Base-by-base conservation (phyloP, 1,140 invertebrate genomes). In the Brachionus rotundiformis region DNA sequence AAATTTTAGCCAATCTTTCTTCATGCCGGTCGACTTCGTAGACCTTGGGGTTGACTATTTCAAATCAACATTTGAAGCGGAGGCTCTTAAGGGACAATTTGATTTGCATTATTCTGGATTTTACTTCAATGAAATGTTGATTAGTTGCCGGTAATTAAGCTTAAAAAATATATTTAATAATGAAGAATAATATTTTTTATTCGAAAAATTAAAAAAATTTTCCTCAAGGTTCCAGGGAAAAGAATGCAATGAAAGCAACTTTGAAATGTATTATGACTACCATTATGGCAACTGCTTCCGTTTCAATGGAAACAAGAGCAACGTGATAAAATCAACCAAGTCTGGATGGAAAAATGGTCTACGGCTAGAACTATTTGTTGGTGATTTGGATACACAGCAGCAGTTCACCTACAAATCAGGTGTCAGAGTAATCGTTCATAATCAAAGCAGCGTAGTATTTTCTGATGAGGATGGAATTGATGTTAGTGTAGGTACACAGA, bases 261-360 rank as follows among this genome's bases (percentile, higher is more conserved):
- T 82, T 80, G 19, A 13, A 13, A 29, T 8, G 7, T 33, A n/a
- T 27, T 16, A 82, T 54, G 71, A 73, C 79, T 31, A 29, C 16
- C 16, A 82, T 25, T 82, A 83, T 23, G 83, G 71, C 1, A 82
- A 83, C 44, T 82, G 83, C 25, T 79, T 11, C n/a, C 83, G 36
- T 47, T 79, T 82, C 27, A 83, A 83, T 73, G 39, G 68, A 63
- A 82, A 75, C n/a, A 77, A 44, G 8, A 36, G n/a, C 29, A 13
- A 49, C 23, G 31, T 25, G n/a, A 11, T 31, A 0, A 77, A 77
- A 11, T n/a, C 49, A 4, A 29, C 47, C 13, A 33, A 77, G 19
- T 49, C 75, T n/a, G 75, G 44, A 3, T 77, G 44, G 49, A 36
- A 23, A 59, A 31, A 49, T n/a, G 49, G 75, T 54, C 41, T 77